Conservation (phyloP, 2,888 invertebrate species). For the Leucoma salicis region DNA sequence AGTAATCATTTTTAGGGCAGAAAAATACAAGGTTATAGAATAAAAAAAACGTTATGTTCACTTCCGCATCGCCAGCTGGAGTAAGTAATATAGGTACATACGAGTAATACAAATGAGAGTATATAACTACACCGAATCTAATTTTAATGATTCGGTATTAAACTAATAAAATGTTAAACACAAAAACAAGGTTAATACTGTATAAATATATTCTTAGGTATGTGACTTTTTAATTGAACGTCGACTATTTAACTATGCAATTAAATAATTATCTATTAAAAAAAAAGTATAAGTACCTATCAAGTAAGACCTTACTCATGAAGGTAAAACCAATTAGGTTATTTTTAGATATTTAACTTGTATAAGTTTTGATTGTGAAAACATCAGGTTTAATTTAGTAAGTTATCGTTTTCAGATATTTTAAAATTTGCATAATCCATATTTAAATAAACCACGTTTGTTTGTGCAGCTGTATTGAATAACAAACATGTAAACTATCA, state of each 20-base stretch:
- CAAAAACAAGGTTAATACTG: slow-evolving; percentile 15
- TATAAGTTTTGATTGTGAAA: slow-evolving; percentile 28
- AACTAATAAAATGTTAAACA: slow-evolving; percentile 11
- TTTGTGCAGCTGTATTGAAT: slow-evolving; percentile 50
- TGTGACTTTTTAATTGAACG: not conserved
- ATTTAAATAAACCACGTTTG: slow-evolving; percentile 38
- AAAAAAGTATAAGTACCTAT: no score
- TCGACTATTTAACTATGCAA: not conserved
- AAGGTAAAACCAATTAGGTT: slow-evolving; percentile 30
- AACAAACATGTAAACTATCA: slow-evolving; percentile 45
- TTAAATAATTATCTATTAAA: no score
- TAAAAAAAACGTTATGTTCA: no score
- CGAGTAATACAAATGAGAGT: no score
- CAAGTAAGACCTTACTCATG: slow-evolving; percentile 30
- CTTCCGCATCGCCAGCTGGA: no score
- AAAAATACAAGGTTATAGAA: no score
- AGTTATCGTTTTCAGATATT: slow-evolving; percentile 40
- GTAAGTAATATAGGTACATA: no score
- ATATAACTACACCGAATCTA: no score
- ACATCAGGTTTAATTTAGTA: slow-evolving; percentile 19
- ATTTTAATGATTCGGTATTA: no score
- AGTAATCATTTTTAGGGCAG: no score
- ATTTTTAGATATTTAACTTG: slow-evolving; percentile 33
- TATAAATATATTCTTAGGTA: not conserved
- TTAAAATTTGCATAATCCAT: slow-evolving; percentile 47